Evolutionary conservation across 2,797 vertebrate species (phyloP), one percentile per base, ranked within the genome.

Genomic region (Leptoclinus maculatus): DNA sequence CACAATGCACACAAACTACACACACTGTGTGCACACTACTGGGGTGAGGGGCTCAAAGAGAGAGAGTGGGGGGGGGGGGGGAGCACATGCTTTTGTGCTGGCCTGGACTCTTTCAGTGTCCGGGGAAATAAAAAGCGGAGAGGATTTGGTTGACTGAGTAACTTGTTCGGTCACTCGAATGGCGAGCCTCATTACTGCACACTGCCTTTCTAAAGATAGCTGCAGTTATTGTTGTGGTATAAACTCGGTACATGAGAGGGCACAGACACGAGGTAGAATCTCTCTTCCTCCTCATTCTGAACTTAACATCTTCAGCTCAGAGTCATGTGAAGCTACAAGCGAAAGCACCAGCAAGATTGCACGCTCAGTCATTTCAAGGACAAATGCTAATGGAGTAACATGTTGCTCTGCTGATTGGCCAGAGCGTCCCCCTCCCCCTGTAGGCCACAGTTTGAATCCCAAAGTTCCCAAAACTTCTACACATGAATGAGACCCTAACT

Each of bases 141-240:
- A 74, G 88, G 91, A 91, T 90, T 86, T 88, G 90, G 87, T 89
- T 82, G 90, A 91, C 83, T 85, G 89, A 90, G 76, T 88, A 91
- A 89, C 86, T 91, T 89, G 86, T 79, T 77, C 54, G n/a, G 76
- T 68, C 72, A 58, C 71, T 86, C 7, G 12, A 78, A 78, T n/a
- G 71, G 63, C 2, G n/a, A 78, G 65, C 59, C 88, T 90, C 80
- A 85, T 92, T 88, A 87, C 54, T 19, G 74, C 78, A 65, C 49
- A 43, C 58, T 70, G 1, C 17, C 4, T 74, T 78, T 85, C 88
- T 86, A 84, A 56, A 83, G 68, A 86, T 74, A 87, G 73, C 76
- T 54, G 68, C 60, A 47, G 65, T 73, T 63, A 66, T 69, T 85
- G 79, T 83, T 88, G 80, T 66, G 49, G 58, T 62, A 27, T 78